A percentile compares a stretch with the other conserved stretches of the same genome.
Evolutionary conservation across 2,888 invertebrate species (phyloP).

Genomic region (Lutraria lutraria): DNA sequence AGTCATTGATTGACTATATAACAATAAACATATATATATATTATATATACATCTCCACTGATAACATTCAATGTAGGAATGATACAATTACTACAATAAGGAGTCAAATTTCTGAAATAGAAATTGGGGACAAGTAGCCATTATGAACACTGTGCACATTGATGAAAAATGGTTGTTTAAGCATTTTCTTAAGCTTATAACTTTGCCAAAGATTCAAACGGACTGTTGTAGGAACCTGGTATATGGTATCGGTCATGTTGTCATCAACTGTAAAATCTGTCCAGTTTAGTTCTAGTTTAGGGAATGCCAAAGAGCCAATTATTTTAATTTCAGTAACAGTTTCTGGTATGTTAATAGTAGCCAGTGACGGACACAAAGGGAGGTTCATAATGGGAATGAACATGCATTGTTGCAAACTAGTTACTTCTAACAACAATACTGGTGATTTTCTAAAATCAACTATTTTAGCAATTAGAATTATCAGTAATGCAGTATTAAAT

Average conservation of each 20-base stretch:
- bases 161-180: not conserved
- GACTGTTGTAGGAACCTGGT: not conserved
- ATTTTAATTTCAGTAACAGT: not conserved
- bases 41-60: too few relatives aligned
- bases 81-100: too few relatives aligned
- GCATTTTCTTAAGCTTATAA: not conserved
- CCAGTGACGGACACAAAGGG: too few relatives aligned
- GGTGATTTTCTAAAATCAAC: not conserved
- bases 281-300: not conserved
- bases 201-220: not conserved
- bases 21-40: too few relatives aligned
- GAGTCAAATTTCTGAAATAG: not conserved
- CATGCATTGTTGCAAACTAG: slow-evolving; percentile 15
- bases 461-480: not conserved
- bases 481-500: not conserved
- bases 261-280: not conserved
- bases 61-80: too few relatives aligned
- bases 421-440: slow-evolving; percentile 29
- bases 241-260: not conserved
- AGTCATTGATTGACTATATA: too few relatives aligned
- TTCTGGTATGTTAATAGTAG: not conserved
- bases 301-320: not conserved
- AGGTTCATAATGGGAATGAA: not conserved
- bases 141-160: not conserved
- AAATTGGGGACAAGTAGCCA: slow-evolving; percentile 10